These are phyloP conservation scores for Notechis scutatus DNA, from an alignment of 2,113 vertebrate genomes.

Conservation along the genomic window DNA sequence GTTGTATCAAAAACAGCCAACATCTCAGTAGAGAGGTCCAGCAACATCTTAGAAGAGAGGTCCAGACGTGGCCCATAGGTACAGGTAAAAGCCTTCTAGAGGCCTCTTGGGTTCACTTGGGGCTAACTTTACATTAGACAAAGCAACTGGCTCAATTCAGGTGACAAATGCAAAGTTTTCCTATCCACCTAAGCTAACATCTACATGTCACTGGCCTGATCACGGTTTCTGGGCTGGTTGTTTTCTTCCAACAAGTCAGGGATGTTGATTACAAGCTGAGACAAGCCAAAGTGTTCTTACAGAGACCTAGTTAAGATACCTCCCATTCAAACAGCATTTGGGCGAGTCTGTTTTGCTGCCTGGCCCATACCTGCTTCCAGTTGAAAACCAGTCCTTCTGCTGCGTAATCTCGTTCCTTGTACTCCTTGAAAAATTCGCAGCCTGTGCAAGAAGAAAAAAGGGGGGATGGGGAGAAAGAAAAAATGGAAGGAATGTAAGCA, in stretches of 20 bases:
- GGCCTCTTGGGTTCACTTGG: background rate
- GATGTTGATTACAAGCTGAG: background rate
- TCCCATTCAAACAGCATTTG: background rate
- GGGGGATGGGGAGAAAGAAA: background rate
- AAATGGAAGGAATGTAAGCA: background rate
- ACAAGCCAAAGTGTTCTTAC: background rate
- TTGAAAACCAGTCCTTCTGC: constrained; percentile 97
- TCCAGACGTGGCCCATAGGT: background rate
- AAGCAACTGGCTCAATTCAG: background rate
- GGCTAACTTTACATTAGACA: background rate
- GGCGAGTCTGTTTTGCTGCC: background rate
- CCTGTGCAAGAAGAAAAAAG: constrained; percentile 69
- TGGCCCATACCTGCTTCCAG: constrained; percentile 93
- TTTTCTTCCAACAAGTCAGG: background rate
- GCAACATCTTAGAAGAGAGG: background rate
- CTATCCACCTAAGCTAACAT: background rate
- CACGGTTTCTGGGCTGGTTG: background rate
- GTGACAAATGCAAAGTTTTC: background rate
- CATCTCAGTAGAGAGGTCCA: background rate
- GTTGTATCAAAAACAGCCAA: background rate
- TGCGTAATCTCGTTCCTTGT: constrained; percentile 94
- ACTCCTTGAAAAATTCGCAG: constrained; percentile 99
- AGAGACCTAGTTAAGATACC: background rate
- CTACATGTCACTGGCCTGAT: background rate
- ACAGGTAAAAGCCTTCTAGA: background rate